Conservation (phyloP, 2,888 invertebrate genomes). For the Archips xylosteana region DNA sequence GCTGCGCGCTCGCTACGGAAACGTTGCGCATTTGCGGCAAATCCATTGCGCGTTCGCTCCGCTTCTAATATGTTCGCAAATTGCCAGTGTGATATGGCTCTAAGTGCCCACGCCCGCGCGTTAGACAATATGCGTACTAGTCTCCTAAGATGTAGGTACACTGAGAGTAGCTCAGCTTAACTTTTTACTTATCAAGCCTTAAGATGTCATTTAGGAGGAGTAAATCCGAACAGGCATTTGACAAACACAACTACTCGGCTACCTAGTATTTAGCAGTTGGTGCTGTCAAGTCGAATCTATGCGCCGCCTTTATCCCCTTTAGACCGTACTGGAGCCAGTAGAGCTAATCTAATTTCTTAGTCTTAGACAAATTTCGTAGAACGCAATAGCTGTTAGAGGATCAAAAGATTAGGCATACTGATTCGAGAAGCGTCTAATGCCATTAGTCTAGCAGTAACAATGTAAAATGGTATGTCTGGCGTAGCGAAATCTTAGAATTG, state of each 20-base stretch:
- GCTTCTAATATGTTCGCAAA: too few relatives aligned
- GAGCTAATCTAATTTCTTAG: background rate
- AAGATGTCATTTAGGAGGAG: background rate
- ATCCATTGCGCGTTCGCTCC: too few relatives aligned
- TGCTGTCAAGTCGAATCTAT: background rate
- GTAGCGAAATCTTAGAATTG: too few relatives aligned
- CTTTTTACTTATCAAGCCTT: background rate
- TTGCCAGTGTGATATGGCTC: too few relatives aligned
- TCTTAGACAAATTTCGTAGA: background rate
- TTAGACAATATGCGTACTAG: too few relatives aligned
- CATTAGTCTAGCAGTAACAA: background rate
- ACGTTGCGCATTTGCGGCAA: too few relatives aligned
- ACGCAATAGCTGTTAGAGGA: background rate
- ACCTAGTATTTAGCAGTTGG: background rate
- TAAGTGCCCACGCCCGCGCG: too few relatives aligned
- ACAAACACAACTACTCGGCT: slow-evolving; percentile 1
- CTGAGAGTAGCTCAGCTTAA: background rate
- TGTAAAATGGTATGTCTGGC: background rate
- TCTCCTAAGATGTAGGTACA: too few relatives aligned
- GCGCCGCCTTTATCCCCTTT: background rate
- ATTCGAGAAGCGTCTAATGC: background rate
- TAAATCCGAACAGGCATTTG: background rate
- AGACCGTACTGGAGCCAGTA: background rate
- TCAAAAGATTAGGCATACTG: background rate
- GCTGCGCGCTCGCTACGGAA: too few relatives aligned